Evolutionary conservation across 2,797 vertebrate species (phyloP), one percentile per base, ranked within the genome.

Genomic region (Cichlasoma orientale): DNA sequence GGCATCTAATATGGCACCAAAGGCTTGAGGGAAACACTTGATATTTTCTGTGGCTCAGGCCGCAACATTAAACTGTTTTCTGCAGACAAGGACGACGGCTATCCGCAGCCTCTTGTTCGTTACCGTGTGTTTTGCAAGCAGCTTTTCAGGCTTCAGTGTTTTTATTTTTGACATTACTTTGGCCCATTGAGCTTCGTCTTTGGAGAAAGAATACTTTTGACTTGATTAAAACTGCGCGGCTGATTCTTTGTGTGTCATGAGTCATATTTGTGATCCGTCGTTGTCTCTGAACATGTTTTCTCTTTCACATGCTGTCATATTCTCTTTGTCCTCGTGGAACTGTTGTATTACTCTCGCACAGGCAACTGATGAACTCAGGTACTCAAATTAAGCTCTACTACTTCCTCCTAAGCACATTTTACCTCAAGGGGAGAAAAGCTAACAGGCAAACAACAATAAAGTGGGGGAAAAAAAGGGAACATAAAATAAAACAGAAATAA

Each of bases 381-480:
- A 16, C 55, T 76, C 63, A 31, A 78, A 89, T 90, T 88, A 84
- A 80, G 86, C 74, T 84, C 59, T 33, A 33, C 57, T 79, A 77
- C 79, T 70, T 82, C 23, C 50, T 83, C 33, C 18, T 8, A 75
- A 86, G 82, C 83, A 80, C 56, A 72, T 88, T 84, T 77, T 23
- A 74, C 79, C 61, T 72, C 69, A 3, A 19, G 7, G 8, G 21
- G 25, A 47, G 63, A 69, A 36, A 50, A 52, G 68, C 38, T 54
- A 79, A 89, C 66, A 75, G 55, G 73, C 73, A 86, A 80, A 91
- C 73, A 79, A 73, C 82, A 89, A 53, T 68, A 63, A 72, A 73
- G 74, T 53, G 56, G 6, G 31, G 7, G 2, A 33, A 7, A 71
- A 68, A 75, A 25, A 70, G 4, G 31, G 56, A 77, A 83, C 44